Evolutionary conservation across 37 sponge, comb jelly and placozoan species (phyloP).

Genomic region (Tethya wilhelma): DNA sequence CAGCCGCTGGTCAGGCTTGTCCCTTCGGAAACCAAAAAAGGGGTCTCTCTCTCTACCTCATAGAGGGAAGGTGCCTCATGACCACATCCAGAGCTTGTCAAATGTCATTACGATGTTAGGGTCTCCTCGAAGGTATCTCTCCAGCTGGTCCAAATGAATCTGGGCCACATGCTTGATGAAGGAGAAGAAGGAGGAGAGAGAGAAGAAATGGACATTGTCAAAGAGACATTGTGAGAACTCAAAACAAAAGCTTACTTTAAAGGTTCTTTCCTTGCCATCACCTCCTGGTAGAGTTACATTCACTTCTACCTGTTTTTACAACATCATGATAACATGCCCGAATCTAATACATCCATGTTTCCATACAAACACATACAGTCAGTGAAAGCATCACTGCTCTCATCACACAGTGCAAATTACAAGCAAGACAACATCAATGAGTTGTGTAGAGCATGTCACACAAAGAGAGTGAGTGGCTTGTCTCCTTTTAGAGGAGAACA

Average conservation of each 20-base stretch:
- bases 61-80: slow-evolving; percentile 86
- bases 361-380: too few species aligned
- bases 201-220: not conserved
- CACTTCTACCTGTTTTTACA: slow-evolving; percentile 47
- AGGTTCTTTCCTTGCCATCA: slow-evolving; percentile 64
- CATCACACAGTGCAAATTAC: too few species aligned
- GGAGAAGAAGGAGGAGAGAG: slow-evolving; percentile 2
- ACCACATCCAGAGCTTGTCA: slow-evolving; percentile 94
- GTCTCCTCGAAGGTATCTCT: slow-evolving; percentile 73
- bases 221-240: not conserved
- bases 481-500: too few species aligned
- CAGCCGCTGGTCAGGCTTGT: slow-evolving; percentile 9
- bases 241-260: slow-evolving; percentile 33
- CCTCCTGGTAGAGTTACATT: slow-evolving; percentile 52
- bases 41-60: slow-evolving; percentile 66
- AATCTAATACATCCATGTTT: too few species aligned
- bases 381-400: too few species aligned
- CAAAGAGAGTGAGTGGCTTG: too few species aligned
- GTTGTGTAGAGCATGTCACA: too few species aligned
- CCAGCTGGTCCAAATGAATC: slow-evolving; percentile 73
- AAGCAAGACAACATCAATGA: too few species aligned
- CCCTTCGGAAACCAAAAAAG: slow-evolving; percentile 50
- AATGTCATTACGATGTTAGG: slow-evolving; percentile 60
- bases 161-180: slow-evolving; percentile 80
- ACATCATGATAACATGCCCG: not conserved